Base-by-base conservation (phyloP, 2,888 invertebrate species). In the Ceraclea dissimilis region DNA sequence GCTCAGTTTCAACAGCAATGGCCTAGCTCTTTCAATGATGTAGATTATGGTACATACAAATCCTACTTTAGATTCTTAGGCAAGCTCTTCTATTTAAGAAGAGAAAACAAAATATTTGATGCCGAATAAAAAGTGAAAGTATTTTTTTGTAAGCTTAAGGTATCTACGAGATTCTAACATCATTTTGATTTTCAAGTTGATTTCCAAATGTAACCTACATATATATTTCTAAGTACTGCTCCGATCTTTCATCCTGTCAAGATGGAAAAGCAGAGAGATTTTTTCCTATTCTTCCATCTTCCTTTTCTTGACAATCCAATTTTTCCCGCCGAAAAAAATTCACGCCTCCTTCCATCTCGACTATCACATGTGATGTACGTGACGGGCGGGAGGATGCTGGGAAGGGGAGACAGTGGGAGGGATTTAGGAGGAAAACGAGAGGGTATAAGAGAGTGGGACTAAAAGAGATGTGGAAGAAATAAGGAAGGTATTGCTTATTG, bases 241-340 rank as follows among this genome's bases (percentile, higher is more conserved):
- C 26, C 13, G 49, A 49, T 49, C 49, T 21, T 49, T 49, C 49
- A 49, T 49, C 26, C 26, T 22, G 16, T 17, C 49, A 39, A 13
- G n/a, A n/a, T 39, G 39, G 39, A 4, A 39, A 39, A 16, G 39
- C 39, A 39, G 39, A 39, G 8, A 39, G 39, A 39, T 39, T 39
- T 39, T 16, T 39, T 16, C 39, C 39, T 39, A 39, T 39, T 39
- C 39, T 39, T 39, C 39, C 19, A 49, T 22, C 22, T 49, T 50
- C 49, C 49, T 49, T 44, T 54, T 50, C 54, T 31, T 54, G 54
- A 54, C 54, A 50, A 49, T 54, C 49, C 43, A 54, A 54, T 54
- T 54, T 54, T 50, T 43, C 26, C 44, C 39, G 43, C 31, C 33
- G 22, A 17, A 43, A 43, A 48, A 48, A 49, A 49, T 50, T 54